phyloP scores from a whole-genome alignment of 1,140 invertebrate genomes.

The Drosophila bocqueti region DNA sequence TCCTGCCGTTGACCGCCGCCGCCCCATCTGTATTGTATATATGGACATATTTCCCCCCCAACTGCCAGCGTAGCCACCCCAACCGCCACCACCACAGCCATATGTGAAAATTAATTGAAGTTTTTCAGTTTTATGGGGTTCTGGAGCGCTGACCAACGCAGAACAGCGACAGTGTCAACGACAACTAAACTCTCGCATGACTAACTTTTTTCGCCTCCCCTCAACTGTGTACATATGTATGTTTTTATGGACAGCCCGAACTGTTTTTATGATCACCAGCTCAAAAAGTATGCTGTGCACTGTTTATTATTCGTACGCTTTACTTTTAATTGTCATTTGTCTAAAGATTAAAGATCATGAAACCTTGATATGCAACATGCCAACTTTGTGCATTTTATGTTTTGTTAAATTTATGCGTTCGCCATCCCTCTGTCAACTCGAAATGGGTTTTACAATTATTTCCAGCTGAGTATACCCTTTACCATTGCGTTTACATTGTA shows the following conservation, averaged over 20 bases:
- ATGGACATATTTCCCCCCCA: neutral
- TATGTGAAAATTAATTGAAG: slow-evolving; percentile 78
- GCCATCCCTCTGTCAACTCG: slow-evolving; percentile 18
- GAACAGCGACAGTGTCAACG: slow-evolving; percentile 48
- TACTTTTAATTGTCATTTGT: slow-evolving; percentile 75
- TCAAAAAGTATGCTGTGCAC: slow-evolving; percentile 26
- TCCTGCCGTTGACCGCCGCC: slow-evolving; percentile 31
- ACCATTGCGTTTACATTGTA: neutral
- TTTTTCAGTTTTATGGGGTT: slow-evolving; percentile 73
- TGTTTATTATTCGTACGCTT: slow-evolving; percentile 64
- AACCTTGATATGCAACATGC: slow-evolving; percentile 70
- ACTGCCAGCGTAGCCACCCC: neutral
- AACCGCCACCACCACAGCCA: slow-evolving; percentile 9
- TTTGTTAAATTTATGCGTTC: slow-evolving; percentile 14
- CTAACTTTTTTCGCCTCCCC: slow-evolving; percentile 62
- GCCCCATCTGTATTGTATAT: slow-evolving; percentile 8
- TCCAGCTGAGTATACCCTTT: slow-evolving; percentile 26
- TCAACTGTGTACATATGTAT: neutral
- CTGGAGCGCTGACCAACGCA: slow-evolving; percentile 38
- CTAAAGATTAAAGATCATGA: slow-evolving; percentile 72
- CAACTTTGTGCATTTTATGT: slow-evolving; percentile 61
- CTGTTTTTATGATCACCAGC: slow-evolving; percentile 47
- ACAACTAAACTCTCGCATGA: slow-evolving; percentile 69
- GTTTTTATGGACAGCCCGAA: slow-evolving; percentile 41
- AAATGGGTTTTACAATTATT: slow-evolving; percentile 57